Percentiles rank a stretch among this genome's conserved stretches.
These are phyloP conservation scores for Cryptotis parvus DNA, from an alignment of 2,113 vertebrate species.

Conservation along the genomic window DNA sequence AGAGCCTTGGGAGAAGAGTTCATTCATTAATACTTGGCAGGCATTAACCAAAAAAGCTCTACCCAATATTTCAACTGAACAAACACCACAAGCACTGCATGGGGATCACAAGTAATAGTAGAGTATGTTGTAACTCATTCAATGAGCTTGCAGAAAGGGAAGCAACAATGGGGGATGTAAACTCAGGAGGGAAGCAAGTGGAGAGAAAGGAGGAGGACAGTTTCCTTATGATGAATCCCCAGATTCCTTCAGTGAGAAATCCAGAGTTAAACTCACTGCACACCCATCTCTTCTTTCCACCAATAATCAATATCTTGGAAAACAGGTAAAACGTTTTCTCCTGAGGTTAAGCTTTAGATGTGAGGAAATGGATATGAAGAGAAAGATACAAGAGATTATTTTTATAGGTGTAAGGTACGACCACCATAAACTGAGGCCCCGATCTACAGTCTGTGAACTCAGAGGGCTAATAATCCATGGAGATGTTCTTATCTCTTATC, in stretches of 20 bases:
- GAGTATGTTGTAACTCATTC: accelerated
- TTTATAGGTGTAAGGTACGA: too few relatives aligned
- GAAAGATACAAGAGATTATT: accelerated
- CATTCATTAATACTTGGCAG: accelerated
- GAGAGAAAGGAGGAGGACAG: accelerated
- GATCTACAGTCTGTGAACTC: too few relatives aligned
- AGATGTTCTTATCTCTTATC: too few relatives aligned
- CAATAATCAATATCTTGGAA: neutral
- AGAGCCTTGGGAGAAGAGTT: neutral
- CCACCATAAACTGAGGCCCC: too few relatives aligned
- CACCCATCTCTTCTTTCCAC: too few relatives aligned
- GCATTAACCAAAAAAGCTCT: accelerated
- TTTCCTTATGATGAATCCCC: accelerated
- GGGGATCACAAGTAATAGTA: accelerated
- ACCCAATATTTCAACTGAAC: neutral
- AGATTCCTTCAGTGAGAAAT: accelerated
- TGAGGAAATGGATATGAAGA: neutral
- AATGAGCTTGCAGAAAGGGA: neutral
- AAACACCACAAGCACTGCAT: accelerated
- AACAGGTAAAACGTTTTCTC: too few relatives aligned
- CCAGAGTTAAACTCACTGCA: too few relatives aligned
- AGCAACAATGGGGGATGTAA: neutral
- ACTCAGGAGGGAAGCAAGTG: neutral
- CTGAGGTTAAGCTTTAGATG: neutral
- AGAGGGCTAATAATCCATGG: too few relatives aligned